Base-by-base conservation (phyloP, 1,140 invertebrate genomes). In the Berghia stephanieae region DNA sequence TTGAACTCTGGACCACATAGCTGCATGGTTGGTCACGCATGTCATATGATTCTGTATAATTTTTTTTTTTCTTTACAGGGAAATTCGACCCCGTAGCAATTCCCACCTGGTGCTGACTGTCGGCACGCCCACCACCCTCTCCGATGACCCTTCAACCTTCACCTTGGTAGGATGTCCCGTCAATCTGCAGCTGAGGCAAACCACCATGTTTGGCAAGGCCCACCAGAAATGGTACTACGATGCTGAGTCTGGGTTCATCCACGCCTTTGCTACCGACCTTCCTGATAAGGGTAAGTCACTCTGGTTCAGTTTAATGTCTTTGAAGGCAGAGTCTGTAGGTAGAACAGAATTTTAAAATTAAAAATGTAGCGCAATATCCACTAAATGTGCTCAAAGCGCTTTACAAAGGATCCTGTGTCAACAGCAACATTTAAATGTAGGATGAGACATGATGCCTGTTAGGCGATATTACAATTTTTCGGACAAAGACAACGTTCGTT, bases 151-250 rank as follows among this genome's bases (percentile, higher is more conserved):
- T 1, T 80, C 78, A 60, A 80, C 81, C 73, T 78, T 84, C 67
- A 83, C 84, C 70, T 87, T 85, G 69, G 77, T 77, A 60, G 85
- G 85, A 10, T 87, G 86, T 75, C 77, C 83, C 38, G 83, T 89
- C 36, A 85, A 75, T 13, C 71, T 90, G 24, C 88, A 89, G 74
- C 72, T 68, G 21, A 79, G 83, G 27, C 83, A 83, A 69, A 79
- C 70, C 13, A 84, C 84, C 40, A 81, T 82, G 75, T 86, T 84
- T 81, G 89, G 89, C 40, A 85, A 85, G 40, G 87, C 89, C 43
- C 86, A 89, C 63, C 89, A 90, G 79, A 81, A 82, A 67, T 90
- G 88, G 88, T 55, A 77, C 36, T 87, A 87, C 74, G 86, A 90
- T 79, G 82, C 85, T 55, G 84, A 87, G 63, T 86, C 85, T 38